A percentile compares a stretch with the other conserved stretches of the same genome.
Conservation (phyloP, 2,888 invertebrate genomes). For the Drosophila prolongata region DNA sequence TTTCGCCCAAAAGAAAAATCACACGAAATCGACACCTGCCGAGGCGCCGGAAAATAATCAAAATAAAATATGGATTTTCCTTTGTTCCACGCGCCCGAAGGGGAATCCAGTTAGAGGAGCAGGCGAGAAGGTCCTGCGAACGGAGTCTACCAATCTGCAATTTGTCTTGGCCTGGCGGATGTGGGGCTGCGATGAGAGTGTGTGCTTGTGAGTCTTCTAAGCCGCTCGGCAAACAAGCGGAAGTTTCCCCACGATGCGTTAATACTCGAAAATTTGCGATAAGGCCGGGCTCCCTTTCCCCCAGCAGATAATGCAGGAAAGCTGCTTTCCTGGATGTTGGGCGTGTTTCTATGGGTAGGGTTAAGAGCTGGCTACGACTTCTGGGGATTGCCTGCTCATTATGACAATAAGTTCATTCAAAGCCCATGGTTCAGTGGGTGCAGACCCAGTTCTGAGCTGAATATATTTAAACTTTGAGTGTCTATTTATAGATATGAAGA, state of each 20-base stretch:
- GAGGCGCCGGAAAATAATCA: conserved; percentile 74
- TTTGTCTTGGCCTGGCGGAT: conserved; percentile 74
- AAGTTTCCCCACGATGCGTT: conserved; percentile 61
- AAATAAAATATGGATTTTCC: conserved; percentile 77
- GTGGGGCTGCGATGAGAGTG: conserved; percentile 23
- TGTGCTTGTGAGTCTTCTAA: conserved; percentile 49
- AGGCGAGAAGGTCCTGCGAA: conserved; percentile 6
- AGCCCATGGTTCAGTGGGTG: not conserved
- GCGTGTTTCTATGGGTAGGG: conserved; percentile 18
- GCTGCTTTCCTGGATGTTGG: conserved; percentile 53
- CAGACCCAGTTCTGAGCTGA: not conserved
- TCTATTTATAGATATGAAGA: not conserved
- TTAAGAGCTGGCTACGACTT: conserved; percentile 3
- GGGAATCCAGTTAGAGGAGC: conserved; percentile 12
- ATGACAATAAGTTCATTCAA: conserved; percentile 19
- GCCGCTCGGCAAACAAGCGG: conserved; percentile 71
- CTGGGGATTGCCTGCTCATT: not conserved
- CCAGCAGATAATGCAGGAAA: conserved; percentile 59
- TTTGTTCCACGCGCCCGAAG: conserved; percentile 48
- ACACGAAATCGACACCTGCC: conserved; percentile 73
- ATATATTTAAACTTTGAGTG: conserved; percentile 4
- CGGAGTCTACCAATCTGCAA: conserved; percentile 77
- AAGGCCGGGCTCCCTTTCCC: conserved; percentile 47
- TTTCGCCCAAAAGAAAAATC: conserved; percentile 51
- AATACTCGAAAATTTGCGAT: conserved; percentile 75